These are phyloP conservation scores for Gopherus evgoodei DNA, from an alignment of 2,113 vertebrate genomes.

Conservation along the genomic window DNA sequence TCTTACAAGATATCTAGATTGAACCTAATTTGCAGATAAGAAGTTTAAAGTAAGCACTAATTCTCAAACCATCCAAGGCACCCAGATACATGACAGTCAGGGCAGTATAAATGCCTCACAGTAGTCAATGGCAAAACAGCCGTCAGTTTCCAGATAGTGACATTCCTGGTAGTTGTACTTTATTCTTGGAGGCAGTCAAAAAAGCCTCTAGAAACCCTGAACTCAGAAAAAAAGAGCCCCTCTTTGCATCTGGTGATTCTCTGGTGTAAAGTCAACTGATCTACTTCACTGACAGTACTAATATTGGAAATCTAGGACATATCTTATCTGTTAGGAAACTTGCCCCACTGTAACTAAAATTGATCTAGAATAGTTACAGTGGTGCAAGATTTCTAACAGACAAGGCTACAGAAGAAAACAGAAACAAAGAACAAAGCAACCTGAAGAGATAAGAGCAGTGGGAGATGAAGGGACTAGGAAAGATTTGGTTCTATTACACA, in stretches of 20 bases:
- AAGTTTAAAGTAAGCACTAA: too few relatives aligned
- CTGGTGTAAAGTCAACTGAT: accelerated
- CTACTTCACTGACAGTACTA: neutral
- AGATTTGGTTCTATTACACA: neutral
- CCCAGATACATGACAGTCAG: accelerated
- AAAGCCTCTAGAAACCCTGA: neutral
- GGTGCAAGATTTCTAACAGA: neutral
- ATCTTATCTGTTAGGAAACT: neutral
- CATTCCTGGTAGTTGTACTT: neutral
- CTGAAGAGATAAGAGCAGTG: accelerated
- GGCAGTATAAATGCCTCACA: neutral
- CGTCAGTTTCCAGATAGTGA: neutral
- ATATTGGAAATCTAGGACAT: accelerated
- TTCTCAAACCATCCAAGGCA: accelerated
- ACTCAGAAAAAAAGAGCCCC: neutral
- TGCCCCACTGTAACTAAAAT: neutral
- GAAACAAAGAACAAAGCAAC: accelerated
- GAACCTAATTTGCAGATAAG: neutral
- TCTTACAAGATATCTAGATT: neutral
- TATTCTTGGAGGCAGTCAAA: neutral
- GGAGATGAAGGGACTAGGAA: neutral
- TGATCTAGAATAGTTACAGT: neutral
- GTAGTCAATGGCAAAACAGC: neutral
- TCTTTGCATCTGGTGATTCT: neutral
- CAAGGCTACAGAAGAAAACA: neutral